Percentiles rank a stretch among this genome's conserved stretches.
phyloP scores from a whole-genome alignment of 2,888 invertebrate genomes.

The Melanargia galathea region DNA sequence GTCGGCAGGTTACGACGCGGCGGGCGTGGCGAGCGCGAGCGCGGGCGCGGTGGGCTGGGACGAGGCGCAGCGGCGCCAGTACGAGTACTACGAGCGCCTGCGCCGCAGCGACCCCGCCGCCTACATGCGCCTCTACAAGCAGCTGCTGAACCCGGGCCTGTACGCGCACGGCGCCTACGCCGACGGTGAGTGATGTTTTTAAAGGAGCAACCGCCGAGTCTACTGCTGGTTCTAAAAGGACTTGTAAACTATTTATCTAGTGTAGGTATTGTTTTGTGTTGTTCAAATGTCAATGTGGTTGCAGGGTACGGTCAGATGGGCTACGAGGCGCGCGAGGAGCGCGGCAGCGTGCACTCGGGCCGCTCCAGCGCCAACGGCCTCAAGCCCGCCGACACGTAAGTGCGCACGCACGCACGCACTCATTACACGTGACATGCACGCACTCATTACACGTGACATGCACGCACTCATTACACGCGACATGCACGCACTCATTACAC shows the following conservation, averaged over 20 bases:
- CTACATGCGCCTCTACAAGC: conserved; percentile 90
- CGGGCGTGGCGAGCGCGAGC: neutral
- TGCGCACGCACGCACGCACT: conserved; percentile 29
- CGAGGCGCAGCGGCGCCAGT: conserved; percentile 82
- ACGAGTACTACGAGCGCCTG: conserved; percentile 90
- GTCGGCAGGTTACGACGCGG: conserved; percentile 7
- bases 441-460: neutral
- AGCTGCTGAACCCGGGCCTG: conserved; percentile 82
- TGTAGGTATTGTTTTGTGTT: too few species aligned
- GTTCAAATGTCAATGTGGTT: too few species aligned
- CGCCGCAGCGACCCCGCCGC: conserved; percentile 89
- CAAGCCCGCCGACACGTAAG: conserved; percentile 81
- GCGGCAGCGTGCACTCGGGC: conserved; percentile 91
- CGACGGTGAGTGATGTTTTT: conserved; percentile 46
- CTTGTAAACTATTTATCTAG: too few species aligned
- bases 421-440: neutral
- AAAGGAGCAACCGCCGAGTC: neutral
- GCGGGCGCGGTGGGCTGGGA: conserved; percentile 24
- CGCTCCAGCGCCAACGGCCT: conserved; percentile 90
- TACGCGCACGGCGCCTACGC: conserved; percentile 48
- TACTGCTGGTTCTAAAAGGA: too few species aligned
- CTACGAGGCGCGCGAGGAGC: conserved; percentile 80
- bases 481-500: neutral
- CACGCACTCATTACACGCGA: neutral
- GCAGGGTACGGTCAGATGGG: conserved; percentile 53